Evolutionary conservation across 2,113 vertebrate species (phyloP), one percentile per base, ranked within the genome.

Genomic region (Phalacrocorax brasilianus): DNA sequence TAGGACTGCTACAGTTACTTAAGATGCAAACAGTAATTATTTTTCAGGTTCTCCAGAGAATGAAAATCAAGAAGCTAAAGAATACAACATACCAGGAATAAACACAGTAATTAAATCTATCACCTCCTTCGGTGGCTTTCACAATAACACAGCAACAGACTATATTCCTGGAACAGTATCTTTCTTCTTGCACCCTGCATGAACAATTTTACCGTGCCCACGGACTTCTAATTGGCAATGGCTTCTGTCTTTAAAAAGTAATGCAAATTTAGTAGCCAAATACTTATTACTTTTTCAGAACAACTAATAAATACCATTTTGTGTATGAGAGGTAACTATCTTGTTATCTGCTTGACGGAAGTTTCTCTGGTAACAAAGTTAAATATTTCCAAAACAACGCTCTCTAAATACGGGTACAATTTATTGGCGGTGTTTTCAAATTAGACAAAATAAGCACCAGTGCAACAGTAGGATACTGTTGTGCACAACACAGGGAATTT

Each of bases 351-450:
- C 53, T 52, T 4, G 13, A 93, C 5, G 27, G 83, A 75, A 91
- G 91, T 97, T 97, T 98, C 97, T 91, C 83, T 93, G 94, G 93
- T 88, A 97, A 98, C 91, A 65, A 68, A 96, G 95, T 96, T 91
- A 95, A 82, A 94, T 91, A 91, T 91, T 97, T 97, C 95, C 97
- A 95, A 96, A 97, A 97, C 96, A 96, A 75, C 49, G 59, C 89
- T 83, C 77, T 95, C 94, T 88, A 92, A 94, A 95, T 55, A 62
- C 0, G 71, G 93, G 63, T 81, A 53, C 79, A 87, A 83, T 89
- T 97, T 91, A 90, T 35, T 94, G 85, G 61, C 56, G 71, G 72
- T 30, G 76, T 72, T 95, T 97, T 96, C 66, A 93, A 92, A 96
- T 47, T 17, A 88, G 89, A 97, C 65, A 84, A 88, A 96, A 85